Percentiles rank a stretch among this genome's conserved stretches.
Evolutionary conservation across 92 coral and sea anemone genomes (phyloP).

Genomic region (Parazoanthus swiftii): DNA sequence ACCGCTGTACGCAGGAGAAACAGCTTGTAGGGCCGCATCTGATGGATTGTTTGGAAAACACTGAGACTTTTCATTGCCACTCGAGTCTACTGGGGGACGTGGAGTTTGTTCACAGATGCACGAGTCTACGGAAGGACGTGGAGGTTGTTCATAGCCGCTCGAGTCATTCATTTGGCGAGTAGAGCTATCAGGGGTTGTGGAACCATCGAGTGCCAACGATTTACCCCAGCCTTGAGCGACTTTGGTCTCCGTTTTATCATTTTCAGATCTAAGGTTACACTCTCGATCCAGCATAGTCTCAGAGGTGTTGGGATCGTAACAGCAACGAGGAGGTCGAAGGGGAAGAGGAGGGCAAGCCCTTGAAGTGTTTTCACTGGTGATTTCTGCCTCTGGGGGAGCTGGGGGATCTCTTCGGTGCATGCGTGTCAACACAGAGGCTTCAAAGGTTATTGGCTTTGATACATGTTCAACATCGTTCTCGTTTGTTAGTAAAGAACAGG

Average conservation of each 20-base stretch:
- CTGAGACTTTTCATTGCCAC: not conserved
- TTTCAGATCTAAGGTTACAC: not conserved
- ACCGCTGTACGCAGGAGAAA: not conserved
- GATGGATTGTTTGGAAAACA: not conserved
- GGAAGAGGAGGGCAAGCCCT: not conserved
- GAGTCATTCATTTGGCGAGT: not conserved
- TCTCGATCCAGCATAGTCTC: too few species aligned
- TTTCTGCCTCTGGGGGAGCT: not conserved
- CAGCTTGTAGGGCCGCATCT: not conserved
- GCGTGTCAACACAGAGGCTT: not conserved
- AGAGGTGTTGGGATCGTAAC: not conserved
- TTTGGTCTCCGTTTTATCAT: too few species aligned
- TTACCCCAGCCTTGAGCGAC: not conserved
- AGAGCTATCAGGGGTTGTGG: too few species aligned
- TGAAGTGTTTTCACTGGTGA: not conserved
- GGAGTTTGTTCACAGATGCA: not conserved
- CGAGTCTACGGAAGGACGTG: not conserved
- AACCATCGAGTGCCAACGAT: not conserved
- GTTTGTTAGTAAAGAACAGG: not conserved
- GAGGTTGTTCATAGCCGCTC: not conserved
- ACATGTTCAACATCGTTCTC: not conserved
- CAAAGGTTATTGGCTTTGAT: not conserved
- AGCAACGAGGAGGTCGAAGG: not conserved
- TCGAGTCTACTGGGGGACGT: not conserved
- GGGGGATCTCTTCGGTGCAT: not conserved